Evolutionary conservation across 2,797 vertebrate species (phyloP).

Genomic region (Scomberomorus guttatus): DNA sequence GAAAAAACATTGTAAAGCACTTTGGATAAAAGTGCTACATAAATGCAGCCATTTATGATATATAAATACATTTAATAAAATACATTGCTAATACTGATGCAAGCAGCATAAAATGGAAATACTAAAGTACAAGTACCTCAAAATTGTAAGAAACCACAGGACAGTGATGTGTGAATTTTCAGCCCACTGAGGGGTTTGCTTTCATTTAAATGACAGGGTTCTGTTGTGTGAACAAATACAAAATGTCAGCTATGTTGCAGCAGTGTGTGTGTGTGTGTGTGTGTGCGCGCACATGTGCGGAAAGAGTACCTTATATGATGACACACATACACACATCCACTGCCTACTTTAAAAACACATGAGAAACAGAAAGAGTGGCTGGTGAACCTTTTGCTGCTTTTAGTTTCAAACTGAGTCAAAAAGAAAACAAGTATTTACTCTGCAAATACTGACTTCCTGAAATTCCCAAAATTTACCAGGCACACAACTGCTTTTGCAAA

Average conservation of each 20-base stretch:
- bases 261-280: slow-evolving; percentile 14
- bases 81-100: background rate
- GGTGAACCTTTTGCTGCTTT: background rate
- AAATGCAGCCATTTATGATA: too few species aligned
- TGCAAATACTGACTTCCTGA: background rate
- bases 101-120: too few species aligned
- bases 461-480: background rate
- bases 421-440: background rate
- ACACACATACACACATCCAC: too few species aligned
- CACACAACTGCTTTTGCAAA: slow-evolving; percentile 30
- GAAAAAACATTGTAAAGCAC: too few species aligned
- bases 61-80: too few species aligned
- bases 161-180: background rate
- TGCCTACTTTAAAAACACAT: too few species aligned
- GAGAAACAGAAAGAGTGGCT: too few species aligned
- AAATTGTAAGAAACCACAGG: background rate
- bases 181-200: background rate
- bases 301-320: too few species aligned
- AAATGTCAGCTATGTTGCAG: background rate
- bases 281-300: too few species aligned
- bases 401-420: background rate
- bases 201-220: slow-evolving; percentile 22
- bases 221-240: slow-evolving; percentile 23
- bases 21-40: too few species aligned
- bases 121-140: too few species aligned